A percentile compares a stretch with the other conserved stretches of the same genome.
phyloP scores from a whole-genome alignment of 2,888 invertebrate species.

The Eucera pruinosa region DNA sequence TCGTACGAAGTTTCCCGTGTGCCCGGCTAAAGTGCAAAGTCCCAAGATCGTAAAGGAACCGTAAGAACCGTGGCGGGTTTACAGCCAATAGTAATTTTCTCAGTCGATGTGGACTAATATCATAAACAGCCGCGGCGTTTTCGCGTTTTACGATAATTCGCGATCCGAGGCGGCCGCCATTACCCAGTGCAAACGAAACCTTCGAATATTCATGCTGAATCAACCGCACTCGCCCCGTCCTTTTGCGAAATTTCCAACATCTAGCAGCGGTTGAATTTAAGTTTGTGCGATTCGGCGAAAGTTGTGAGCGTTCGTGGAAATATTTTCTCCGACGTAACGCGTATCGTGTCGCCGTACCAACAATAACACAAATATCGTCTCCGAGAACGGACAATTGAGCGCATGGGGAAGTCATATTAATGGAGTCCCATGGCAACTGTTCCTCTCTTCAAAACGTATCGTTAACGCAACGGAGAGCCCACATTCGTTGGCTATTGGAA shows the following conservation, averaged over 20 bases:
- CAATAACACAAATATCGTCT: constrained; percentile 25
- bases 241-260: constrained; percentile 26
- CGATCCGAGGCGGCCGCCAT: constrained; percentile 44
- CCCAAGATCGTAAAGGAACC: constrained; percentile 61
- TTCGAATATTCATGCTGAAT: constrained; percentile 8
- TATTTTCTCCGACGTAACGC: constrained; percentile 21
- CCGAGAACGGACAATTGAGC: constrained; percentile 20
- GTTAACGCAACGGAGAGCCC: background rate
- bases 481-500: background rate
- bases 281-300: constrained; percentile 23
- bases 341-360: constrained; percentile 1
- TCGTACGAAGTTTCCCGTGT: constrained; percentile 35
- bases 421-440: constrained; percentile 15
- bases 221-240: constrained; percentile 16
- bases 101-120: constrained; percentile 69
- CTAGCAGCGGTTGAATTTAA: background rate
- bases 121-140: constrained; percentile 67
- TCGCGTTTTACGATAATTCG: constrained; percentile 71
- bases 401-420: constrained; percentile 18
- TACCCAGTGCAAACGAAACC: constrained; percentile 20
- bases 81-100: constrained; percentile 69
- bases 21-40: constrained; percentile 45
- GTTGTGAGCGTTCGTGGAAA: constrained; percentile 16
- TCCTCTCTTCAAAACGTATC: background rate
- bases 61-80: constrained; percentile 62